A percentile compares a stretch with the other conserved stretches of the same genome.
phyloP scores from a whole-genome alignment of 2,797 vertebrate genomes.

The Phoeniculus purpureus region DNA sequence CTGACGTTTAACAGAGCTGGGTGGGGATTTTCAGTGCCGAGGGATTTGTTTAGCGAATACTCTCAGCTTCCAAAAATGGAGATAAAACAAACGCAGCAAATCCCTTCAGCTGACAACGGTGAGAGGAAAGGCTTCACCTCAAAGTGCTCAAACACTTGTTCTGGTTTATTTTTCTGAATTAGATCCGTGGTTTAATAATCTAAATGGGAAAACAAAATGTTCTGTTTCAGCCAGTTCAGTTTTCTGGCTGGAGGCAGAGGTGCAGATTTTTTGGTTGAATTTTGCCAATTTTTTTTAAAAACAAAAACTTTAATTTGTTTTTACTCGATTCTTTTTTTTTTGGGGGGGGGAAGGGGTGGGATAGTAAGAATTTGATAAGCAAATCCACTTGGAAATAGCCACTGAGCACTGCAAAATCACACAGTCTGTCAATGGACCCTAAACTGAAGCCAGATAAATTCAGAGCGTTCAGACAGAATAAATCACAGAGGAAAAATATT shows the following conservation, averaged over 20 bases:
- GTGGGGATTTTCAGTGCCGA: background rate
- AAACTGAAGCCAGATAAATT: background rate
- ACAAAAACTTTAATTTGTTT: background rate
- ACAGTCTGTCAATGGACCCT: background rate
- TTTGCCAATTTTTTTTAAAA: background rate
- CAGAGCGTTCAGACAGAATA: background rate
- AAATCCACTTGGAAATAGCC: background rate
- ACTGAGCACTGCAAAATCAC: background rate
- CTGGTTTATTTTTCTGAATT: background rate
- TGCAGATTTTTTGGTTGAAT: background rate
- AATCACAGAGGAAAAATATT: background rate
- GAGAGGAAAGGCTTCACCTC: background rate
- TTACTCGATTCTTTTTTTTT: rapidly evolving
- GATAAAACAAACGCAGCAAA: slow-evolving; percentile 2
- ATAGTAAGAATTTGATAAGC: background rate
- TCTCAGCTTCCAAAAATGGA: background rate
- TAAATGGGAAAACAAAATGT: background rate
- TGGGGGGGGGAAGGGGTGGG: rapidly evolving
- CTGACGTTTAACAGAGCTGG: background rate
- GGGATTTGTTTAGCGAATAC: background rate
- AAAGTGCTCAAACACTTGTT: background rate
- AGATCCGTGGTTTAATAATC: background rate
- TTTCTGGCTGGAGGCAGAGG: background rate
- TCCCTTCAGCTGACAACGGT: background rate
- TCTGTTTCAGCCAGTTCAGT: background rate